Conservation (phyloP, 1,140 invertebrate genomes). For the Hycleus phaleratus region DNA sequence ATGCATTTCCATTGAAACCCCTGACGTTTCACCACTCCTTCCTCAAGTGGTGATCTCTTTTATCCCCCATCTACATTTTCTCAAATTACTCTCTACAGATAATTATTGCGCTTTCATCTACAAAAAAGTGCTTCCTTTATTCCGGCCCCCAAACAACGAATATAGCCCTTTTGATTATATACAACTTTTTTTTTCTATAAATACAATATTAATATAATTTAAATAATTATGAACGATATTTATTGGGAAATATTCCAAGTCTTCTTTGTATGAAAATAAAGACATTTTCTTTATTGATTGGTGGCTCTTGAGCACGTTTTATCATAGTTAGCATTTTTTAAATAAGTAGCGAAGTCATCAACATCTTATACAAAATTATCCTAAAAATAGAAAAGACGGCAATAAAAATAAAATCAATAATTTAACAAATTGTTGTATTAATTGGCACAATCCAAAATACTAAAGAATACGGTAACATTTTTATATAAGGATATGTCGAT, state of each 20-base stretch:
- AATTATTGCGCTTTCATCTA: background rate
- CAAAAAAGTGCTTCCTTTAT: background rate
- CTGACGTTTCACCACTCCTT: background rate
- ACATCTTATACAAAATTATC: background rate
- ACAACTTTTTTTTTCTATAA: background rate
- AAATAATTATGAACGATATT: background rate
- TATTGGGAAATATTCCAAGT: background rate
- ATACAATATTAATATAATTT: background rate
- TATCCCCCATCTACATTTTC: background rate
- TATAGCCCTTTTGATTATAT: background rate
- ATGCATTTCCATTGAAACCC: conserved; percentile 4
- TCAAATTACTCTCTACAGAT: background rate
- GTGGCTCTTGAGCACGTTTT: background rate
- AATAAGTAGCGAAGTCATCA: background rate
- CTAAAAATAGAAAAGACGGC: background rate
- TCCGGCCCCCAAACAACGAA: background rate
- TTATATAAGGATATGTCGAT: conserved; percentile 39
- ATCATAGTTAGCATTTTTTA: background rate
- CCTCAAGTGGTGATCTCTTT: no score
- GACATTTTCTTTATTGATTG: background rate
- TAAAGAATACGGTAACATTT: conserved; percentile 52
- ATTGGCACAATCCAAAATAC: conserved; percentile 50
- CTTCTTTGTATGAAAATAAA: background rate
- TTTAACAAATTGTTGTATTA: background rate
- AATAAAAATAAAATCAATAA: background rate